Evolutionary conservation across 64 coral and sea anemone species (phyloP).

Genomic region (Platygyra sinensis): DNA sequence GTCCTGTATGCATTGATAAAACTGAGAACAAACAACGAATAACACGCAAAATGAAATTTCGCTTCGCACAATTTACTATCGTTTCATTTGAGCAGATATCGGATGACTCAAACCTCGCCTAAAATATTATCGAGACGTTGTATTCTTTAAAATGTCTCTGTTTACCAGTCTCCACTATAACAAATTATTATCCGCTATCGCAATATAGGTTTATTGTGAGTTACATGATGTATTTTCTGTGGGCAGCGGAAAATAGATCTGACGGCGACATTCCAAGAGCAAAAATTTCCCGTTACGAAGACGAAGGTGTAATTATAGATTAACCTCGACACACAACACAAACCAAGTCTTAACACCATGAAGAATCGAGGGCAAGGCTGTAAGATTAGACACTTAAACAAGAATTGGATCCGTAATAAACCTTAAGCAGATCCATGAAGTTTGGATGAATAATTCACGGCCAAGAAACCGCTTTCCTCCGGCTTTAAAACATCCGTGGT

Average conservation of each 20-base stretch:
- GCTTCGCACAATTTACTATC: conserved; percentile 9
- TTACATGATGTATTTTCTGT: not conserved
- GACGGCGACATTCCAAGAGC: conserved; percentile 2
- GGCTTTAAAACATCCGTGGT: not conserved
- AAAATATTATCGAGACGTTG: not conserved
- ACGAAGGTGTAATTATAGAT: not conserved
- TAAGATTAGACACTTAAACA: conserved; percentile 32
- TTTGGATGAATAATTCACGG: conserved; percentile 35
- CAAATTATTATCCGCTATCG: conserved; percentile 28
- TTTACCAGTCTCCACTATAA: conserved; percentile 7
- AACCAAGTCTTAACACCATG: not conserved
- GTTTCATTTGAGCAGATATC: not conserved
- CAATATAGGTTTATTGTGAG: conserved; percentile 6
- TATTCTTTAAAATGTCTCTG: conserved; percentile 3
- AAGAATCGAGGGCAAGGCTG: not conserved
- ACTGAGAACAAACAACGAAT: not conserved
- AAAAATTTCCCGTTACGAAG: not conserved
- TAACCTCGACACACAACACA: not conserved
- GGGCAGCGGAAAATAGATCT: conserved; percentile 25
- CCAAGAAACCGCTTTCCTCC: conserved; percentile 25
- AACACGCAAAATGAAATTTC: not conserved
- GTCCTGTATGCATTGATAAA: not conserved
- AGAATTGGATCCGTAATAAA: conserved; percentile 18
- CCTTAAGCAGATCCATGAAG: conserved; percentile 29
- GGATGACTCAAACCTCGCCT: not conserved